Base-by-base conservation (phyloP, 1,140 invertebrate genomes). In the Trachymyrmex cornetzi region DNA sequence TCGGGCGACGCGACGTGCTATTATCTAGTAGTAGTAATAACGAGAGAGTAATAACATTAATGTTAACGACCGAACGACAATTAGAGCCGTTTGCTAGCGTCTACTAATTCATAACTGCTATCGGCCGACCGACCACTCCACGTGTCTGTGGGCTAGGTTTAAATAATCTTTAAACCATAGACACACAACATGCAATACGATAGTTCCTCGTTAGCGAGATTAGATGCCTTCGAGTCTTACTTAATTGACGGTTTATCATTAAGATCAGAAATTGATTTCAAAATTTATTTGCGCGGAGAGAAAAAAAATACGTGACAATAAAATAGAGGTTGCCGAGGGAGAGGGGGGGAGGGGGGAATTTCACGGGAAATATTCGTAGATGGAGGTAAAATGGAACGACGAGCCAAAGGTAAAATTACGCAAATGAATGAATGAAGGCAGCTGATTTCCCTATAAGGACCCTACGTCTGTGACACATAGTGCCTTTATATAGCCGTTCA, bases 401-500 rank as follows among this genome's bases (percentile, higher is more conserved):
- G 30, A 38, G n/a, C n/a, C 27, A 34, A 72, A 77, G 55, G 7
- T 16, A 81, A 55, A 38, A 69, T 59, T 50, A 24, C 12, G 19
- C 24, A 30, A 59, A 82, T 22, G 53, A 71, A 72, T 67, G 44
- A 84, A 50, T 61, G 69, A 84, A 84, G 80, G 80, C 69, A 84
- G 55, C 55, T 61, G 77, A 82, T 89, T 90, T 89, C 69, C 38
- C 55, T 86, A 48, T 77, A 86, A 77, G 85, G 85, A 86, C 7
- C 64, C 67, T 38, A 81, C 75, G 85, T 90, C 91, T 91, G 91
- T 91, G 91, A 91, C 86, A 90, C 77, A 91, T 91, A 92, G 91
- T 92, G 91, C 91, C 91, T 92, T 92, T 90, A 77, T 77, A 84
- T 92, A 92, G 90, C 81, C 82, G 77, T 89, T 90, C 88, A 89